Percentiles rank a stretch among this genome's conserved stretches.
phyloP scores from a whole-genome alignment of 2,797 vertebrate species.

The Danio kyathit region DNA sequence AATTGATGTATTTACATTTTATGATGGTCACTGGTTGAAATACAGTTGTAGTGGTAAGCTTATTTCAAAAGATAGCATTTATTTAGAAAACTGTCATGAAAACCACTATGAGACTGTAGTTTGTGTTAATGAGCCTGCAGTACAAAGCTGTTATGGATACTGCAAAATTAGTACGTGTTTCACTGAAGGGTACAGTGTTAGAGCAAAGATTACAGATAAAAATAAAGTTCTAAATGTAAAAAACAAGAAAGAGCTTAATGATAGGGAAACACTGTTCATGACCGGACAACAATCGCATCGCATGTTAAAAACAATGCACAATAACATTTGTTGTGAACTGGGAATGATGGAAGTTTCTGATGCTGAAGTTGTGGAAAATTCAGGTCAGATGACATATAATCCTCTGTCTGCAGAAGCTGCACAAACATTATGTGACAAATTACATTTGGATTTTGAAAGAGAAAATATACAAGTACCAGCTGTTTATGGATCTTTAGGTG shows the following conservation, averaged over 20 bases:
- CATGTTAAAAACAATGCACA: neutral
- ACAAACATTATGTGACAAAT: too few species aligned
- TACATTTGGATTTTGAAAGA: neutral
- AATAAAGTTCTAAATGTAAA: neutral
- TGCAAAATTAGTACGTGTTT: neutral
- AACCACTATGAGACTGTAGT: conserved; percentile 38
- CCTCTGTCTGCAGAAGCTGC: neutral
- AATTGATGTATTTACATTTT: conserved; percentile 22
- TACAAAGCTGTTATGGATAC: neutral
- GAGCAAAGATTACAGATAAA: neutral
- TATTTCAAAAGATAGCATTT: conserved; percentile 8
- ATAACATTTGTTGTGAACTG: neutral
- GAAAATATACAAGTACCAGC: neutral
- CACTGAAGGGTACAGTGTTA: neutral
- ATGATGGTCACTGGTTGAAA: conserved; percentile 6
- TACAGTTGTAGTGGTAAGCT: neutral
- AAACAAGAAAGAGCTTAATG: neutral
- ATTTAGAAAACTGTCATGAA: conserved; percentile 25
- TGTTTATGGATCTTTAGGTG: neutral
- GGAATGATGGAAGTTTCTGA: neutral
- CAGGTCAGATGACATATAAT: neutral
- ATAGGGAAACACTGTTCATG: neutral
- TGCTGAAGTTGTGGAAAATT: neutral
- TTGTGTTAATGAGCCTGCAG: conserved; percentile 24
- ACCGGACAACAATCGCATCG: neutral